Percentiles rank a stretch among this genome's conserved stretches.
Evolutionary conservation across 2,797 vertebrate species (phyloP).

Genomic region (Tragopan temminckii): DNA sequence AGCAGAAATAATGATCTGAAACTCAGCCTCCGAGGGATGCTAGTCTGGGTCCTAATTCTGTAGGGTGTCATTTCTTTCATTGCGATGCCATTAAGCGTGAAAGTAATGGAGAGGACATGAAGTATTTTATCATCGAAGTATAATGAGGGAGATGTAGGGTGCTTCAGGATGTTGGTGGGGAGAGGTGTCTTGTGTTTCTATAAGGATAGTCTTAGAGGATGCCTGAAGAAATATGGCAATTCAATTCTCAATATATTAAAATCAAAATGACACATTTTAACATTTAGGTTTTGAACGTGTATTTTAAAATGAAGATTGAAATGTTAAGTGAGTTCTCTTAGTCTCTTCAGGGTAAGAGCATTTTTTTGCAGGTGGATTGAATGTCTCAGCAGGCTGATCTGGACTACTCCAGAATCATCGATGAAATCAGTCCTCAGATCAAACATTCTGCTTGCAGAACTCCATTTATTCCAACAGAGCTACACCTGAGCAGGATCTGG

Average conservation of each 20-base stretch:
- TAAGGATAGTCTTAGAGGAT: background rate
- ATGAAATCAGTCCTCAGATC: background rate
- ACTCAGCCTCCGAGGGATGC: slow-evolving; percentile 78
- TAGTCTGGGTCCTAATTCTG: slow-evolving; percentile 65
- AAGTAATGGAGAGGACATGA: slow-evolving; percentile 69
- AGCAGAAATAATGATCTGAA: slow-evolving; percentile 86
- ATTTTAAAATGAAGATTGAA: background rate
- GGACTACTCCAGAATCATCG: background rate
- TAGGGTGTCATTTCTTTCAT: slow-evolving; percentile 76
- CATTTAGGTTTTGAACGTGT: background rate
- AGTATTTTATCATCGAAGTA: slow-evolving; percentile 43
- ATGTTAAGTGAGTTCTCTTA: background rate
- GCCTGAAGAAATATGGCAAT: background rate
- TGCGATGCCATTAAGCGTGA: slow-evolving; percentile 61
- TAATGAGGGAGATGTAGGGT: slow-evolving; percentile 2
- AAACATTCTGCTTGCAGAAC: slow-evolving; percentile 8
- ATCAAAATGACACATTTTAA: background rate
- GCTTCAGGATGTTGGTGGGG: background rate
- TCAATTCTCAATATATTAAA: background rate
- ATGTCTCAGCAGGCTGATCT: background rate
- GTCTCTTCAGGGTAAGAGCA: background rate
- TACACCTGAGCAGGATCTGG: background rate
- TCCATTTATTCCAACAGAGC: background rate
- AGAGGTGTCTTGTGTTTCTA: slow-evolving; percentile 25
- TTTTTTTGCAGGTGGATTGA: background rate